A percentile compares a stretch with the other conserved stretches of the same genome.
Conservation (phyloP, 2,797 vertebrate species). For the Rhabdophis nuchalis region DNA sequence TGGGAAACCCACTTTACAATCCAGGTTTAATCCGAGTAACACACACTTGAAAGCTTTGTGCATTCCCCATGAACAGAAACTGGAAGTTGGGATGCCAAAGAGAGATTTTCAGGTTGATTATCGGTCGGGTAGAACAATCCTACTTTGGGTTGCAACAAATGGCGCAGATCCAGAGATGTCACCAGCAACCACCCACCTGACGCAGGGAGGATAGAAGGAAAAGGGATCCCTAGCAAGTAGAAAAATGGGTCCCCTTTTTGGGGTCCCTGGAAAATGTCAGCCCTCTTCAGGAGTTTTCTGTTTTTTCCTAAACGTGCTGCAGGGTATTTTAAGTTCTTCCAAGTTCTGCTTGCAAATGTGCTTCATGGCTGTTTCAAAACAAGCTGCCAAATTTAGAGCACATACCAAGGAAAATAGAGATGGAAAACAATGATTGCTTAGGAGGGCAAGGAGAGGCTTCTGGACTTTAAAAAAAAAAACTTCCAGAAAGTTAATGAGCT, state of each 20-base stretch:
- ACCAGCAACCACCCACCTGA: too few relatives aligned
- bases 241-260: neutral
- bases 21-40: neutral
- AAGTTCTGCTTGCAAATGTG: neutral
- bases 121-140: neutral
- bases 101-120: neutral
- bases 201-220: neutral
- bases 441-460: neutral
- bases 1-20: neutral
- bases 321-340: neutral
- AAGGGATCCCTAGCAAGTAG: neutral
- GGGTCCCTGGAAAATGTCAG: neutral
- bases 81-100: neutral
- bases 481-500: neutral
- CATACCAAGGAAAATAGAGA: slow-evolving; percentile 11
- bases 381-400: neutral
- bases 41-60: neutral
- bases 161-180: neutral
- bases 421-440: neutral
- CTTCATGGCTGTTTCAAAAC: neutral
- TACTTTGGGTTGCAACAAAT: neutral
- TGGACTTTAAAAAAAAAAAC: neutral
- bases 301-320: neutral
- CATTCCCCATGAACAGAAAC: neutral
- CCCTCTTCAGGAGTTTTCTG: neutral